Evolutionary conservation across 2,888 invertebrate species (phyloP).

Genomic region (Drosophila atroscutellata): DNA sequence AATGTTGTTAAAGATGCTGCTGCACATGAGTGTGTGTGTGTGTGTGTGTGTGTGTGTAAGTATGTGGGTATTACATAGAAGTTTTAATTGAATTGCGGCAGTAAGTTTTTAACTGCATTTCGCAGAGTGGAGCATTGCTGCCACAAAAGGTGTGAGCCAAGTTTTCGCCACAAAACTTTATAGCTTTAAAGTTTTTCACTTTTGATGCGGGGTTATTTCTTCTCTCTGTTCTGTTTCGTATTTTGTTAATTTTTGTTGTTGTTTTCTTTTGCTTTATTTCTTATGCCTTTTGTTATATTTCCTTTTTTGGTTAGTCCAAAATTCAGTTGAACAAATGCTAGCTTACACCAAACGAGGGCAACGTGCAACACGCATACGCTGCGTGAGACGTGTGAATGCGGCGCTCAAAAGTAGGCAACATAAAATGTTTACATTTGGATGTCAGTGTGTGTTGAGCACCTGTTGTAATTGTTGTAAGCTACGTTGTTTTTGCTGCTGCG

Average conservation of each 20-base stretch:
- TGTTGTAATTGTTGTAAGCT: conserved; percentile 60
- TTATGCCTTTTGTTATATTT: background rate
- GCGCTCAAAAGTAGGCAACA: conserved; percentile 61
- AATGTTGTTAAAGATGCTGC: conserved; percentile 28
- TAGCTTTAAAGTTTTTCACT: conserved; percentile 64
- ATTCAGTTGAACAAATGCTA: conserved; percentile 46
- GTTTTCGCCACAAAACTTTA: conserved; percentile 62
- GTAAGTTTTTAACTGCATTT: conserved; percentile 78
- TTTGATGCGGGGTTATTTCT: conserved; percentile 50
- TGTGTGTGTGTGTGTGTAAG: conserved; percentile 9
- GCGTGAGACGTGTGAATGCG: conserved; percentile 4
- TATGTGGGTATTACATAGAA: conserved; percentile 58
- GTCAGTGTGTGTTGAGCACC: conserved; percentile 64
- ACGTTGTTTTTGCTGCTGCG: conserved; percentile 37
- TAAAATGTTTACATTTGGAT: conserved; percentile 35
- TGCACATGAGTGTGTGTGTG: background rate
- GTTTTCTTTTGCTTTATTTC: background rate
- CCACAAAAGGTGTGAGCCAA: conserved; percentile 63
- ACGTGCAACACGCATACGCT: conserved; percentile 26
- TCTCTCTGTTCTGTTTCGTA: conserved; percentile 3
- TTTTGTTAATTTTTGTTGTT: conserved; percentile 8
- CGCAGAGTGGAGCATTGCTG: conserved; percentile 15
- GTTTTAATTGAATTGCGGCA: conserved; percentile 79
- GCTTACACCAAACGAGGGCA: conserved; percentile 2
- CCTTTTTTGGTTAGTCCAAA: background rate